Conservation (phyloP, 1,140 invertebrate species). For the Octopus sinensis region DNA sequence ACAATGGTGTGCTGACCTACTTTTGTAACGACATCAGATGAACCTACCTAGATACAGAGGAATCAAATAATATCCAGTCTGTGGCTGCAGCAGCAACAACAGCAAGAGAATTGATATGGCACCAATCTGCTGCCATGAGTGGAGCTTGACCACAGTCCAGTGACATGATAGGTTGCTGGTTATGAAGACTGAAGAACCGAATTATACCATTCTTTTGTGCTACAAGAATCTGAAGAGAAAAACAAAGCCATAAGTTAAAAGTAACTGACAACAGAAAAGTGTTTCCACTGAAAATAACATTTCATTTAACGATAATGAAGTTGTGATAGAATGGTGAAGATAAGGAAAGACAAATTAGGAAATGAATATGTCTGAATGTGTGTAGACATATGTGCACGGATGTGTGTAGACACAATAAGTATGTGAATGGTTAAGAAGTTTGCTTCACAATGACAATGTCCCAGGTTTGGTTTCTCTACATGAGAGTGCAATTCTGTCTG, state of each 20-base stretch:
- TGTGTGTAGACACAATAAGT: no score
- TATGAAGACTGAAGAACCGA: slow-evolving; percentile 70
- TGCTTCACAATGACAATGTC: no score
- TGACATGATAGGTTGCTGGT: slow-evolving; percentile 70
- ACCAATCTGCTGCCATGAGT: slow-evolving; percentile 71
- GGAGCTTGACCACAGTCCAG: slow-evolving; percentile 67
- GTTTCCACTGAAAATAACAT: no score
- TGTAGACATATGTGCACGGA: no score
- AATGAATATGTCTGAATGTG: no score
- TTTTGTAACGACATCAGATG: neutral
- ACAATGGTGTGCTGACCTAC: neutral
- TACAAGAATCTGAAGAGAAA: slow-evolving; percentile 63
- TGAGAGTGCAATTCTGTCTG: no score
- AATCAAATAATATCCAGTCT: slow-evolving; percentile 54
- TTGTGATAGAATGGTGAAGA: no score
- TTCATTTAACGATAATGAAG: no score
- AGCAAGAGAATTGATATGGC: slow-evolving; percentile 62
- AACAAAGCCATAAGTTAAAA: neutral
- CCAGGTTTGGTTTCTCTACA: no score
- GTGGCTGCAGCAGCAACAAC: slow-evolving; percentile 60
- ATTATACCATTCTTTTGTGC: slow-evolving; percentile 74
- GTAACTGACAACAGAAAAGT: no score
- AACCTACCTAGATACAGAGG: slow-evolving; percentile 52
- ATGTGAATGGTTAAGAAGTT: no score
- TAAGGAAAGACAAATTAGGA: no score